Evolutionary conservation across 2,113 vertebrate species (phyloP).

Genomic region (Aramus guarauna): DNA sequence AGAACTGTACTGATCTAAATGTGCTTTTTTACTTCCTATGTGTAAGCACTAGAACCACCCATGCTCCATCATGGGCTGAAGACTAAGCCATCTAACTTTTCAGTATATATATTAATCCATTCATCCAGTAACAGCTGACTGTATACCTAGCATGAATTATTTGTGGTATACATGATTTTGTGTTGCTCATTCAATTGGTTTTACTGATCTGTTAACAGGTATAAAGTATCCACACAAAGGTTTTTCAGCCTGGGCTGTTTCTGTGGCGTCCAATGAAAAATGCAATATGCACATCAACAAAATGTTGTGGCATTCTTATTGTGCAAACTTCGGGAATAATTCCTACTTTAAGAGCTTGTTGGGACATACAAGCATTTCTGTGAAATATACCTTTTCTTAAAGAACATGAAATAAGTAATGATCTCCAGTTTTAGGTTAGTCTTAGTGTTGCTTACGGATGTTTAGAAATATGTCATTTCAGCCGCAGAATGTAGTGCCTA

Average conservation of each 20-base stretch:
- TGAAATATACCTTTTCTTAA: neutral
- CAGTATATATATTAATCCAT: slow-evolving; percentile 11
- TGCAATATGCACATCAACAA: neutral
- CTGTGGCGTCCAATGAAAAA: neutral
- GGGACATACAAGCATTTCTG: neutral
- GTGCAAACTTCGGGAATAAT: neutral
- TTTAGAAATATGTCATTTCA: neutral
- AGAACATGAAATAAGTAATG: neutral
- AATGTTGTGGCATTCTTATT: neutral
- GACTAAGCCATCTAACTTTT: slow-evolving; percentile 29
- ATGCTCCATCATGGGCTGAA: slow-evolving; percentile 44
- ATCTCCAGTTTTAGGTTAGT: neutral
- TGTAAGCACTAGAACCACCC: neutral
- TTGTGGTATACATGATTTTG: slow-evolving; percentile 44
- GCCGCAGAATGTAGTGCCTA: neutral
- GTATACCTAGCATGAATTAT: slow-evolving; percentile 8
- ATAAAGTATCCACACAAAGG: neutral
- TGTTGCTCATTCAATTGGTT: neutral
- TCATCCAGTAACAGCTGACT: slow-evolving; percentile 21
- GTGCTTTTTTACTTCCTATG: slow-evolving; percentile 19
- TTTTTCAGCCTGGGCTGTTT: neutral
- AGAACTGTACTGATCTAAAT: slow-evolving; percentile 19
- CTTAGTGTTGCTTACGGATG: neutral
- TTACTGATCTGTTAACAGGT: neutral
- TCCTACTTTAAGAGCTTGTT: neutral